Percentiles rank a stretch among this genome's conserved stretches.
Evolutionary conservation across 2,888 invertebrate species (phyloP).

Genomic region (Trilocha varians): DNA sequence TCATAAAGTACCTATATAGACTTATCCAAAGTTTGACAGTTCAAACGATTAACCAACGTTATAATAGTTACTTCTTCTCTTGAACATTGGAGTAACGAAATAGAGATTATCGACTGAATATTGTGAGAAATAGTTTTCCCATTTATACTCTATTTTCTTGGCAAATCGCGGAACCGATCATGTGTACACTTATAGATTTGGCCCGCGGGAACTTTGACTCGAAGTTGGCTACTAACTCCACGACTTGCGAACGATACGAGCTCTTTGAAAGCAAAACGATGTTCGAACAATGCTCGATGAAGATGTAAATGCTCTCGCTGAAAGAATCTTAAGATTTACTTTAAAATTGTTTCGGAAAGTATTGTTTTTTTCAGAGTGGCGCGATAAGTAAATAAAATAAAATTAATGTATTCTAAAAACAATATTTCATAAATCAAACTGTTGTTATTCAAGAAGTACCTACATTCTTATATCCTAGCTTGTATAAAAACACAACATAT

Average conservation of each 20-base stretch:
- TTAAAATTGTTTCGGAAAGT: background rate
- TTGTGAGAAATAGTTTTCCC: constrained; percentile 49
- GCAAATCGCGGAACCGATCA: constrained; percentile 69
- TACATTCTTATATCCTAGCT: too few species aligned
- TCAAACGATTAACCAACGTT: too few species aligned
- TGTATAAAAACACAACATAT: too few species aligned
- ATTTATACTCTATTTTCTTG: constrained; percentile 65
- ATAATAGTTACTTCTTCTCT: background rate
- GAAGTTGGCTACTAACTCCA: constrained; percentile 40
- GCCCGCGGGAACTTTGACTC: constrained; percentile 66
- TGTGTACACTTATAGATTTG: constrained; percentile 69
- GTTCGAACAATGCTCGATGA: constrained; percentile 47
- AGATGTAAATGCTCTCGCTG: constrained; percentile 46
- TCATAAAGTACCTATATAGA: too few species aligned
- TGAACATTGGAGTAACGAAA: background rate
- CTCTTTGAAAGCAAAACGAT: constrained; percentile 69
- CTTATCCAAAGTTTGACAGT: too few species aligned
- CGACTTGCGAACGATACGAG: constrained; percentile 32
- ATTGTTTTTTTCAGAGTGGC: too few species aligned
- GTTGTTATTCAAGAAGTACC: too few species aligned
- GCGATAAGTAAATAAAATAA: background rate
- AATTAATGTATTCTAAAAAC: too few species aligned
- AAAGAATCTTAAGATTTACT: constrained; percentile 19
- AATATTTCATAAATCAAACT: too few species aligned
- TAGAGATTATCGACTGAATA: constrained; percentile 42